phyloP scores from a whole-genome alignment of 2,113 vertebrate species.

The Entelurus aequoreus region DNA sequence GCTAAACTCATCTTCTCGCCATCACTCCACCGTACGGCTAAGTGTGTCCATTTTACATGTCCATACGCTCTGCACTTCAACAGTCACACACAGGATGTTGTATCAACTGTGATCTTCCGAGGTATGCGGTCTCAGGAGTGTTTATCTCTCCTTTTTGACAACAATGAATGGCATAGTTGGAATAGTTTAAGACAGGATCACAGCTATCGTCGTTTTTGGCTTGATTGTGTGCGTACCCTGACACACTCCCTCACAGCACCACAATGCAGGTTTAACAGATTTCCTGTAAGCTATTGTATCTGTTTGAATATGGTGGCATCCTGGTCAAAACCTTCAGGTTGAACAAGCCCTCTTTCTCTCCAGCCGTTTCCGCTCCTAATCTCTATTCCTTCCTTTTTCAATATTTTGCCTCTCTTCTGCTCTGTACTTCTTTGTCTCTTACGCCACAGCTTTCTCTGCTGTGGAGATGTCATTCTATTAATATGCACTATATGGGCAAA shows the following conservation, averaged over 20 bases:
- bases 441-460: not conserved
- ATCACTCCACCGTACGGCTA: not conserved
- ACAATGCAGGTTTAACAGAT: conserved; percentile 63
- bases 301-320: conserved; percentile 60
- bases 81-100: conserved; percentile 39
- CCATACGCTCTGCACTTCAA: conserved; percentile 3
- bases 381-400: conserved; percentile 7
- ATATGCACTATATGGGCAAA: not conserved
- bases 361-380: conserved; percentile 20
- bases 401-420: not conserved
- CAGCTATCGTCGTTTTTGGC: conserved; percentile 52
- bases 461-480: not conserved
- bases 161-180: conserved; percentile 69
- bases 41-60: not conserved
- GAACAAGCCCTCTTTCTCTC: conserved; percentile 28
- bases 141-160: conserved; percentile 61
- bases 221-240: conserved; percentile 8
- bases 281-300: conserved; percentile 73
- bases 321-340: conserved; percentile 41
- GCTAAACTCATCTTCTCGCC: conserved; percentile 21
- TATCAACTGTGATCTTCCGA: conserved; percentile 44
- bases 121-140: conserved; percentile 46
- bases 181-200: conserved; percentile 63
- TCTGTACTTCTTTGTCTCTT: conserved; percentile 3
- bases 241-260: conserved; percentile 13